phyloP scores from a whole-genome alignment of 2,888 invertebrate genomes.

The Scaptomyza cyrtandrae region DNA sequence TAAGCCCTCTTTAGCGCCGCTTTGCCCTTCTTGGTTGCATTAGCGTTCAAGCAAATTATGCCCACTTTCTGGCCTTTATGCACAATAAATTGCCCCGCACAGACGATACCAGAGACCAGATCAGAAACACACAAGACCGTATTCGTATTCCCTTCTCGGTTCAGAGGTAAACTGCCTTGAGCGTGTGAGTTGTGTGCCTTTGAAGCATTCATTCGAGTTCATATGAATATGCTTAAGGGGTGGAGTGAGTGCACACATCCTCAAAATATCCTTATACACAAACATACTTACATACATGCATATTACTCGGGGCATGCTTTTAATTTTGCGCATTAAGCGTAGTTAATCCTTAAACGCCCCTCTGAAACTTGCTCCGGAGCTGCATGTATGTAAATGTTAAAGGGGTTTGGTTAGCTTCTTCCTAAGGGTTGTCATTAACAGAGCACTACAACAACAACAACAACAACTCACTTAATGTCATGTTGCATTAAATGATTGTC shows the following conservation, averaged over 20 bases:
- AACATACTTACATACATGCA: constrained; percentile 5
- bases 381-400: constrained; percentile 49
- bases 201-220: constrained; percentile 52
- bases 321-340: constrained; percentile 78
- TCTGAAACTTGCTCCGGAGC: constrained; percentile 27
- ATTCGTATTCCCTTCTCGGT: background rate
- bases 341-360: constrained; percentile 69
- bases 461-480: constrained; percentile 72
- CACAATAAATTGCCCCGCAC: constrained; percentile 63
- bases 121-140: constrained; percentile 24
- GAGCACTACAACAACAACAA: constrained; percentile 17
- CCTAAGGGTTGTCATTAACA: constrained; percentile 62
- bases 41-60: constrained; percentile 53
- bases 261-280: constrained; percentile 29
- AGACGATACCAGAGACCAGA: constrained; percentile 12
- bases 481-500: constrained; percentile 77
- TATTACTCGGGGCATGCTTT: constrained; percentile 60
- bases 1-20: constrained; percentile 42
- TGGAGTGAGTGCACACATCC: constrained; percentile 21
- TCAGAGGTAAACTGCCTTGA: constrained; percentile 53
- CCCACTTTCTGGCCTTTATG: constrained; percentile 66
- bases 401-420: constrained; percentile 7
- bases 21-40: background rate
- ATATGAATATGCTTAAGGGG: constrained; percentile 3
- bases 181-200: constrained; percentile 63